Evolutionary conservation across 2,888 invertebrate species (phyloP).

Genomic region (Tetragonisca angustula): DNA sequence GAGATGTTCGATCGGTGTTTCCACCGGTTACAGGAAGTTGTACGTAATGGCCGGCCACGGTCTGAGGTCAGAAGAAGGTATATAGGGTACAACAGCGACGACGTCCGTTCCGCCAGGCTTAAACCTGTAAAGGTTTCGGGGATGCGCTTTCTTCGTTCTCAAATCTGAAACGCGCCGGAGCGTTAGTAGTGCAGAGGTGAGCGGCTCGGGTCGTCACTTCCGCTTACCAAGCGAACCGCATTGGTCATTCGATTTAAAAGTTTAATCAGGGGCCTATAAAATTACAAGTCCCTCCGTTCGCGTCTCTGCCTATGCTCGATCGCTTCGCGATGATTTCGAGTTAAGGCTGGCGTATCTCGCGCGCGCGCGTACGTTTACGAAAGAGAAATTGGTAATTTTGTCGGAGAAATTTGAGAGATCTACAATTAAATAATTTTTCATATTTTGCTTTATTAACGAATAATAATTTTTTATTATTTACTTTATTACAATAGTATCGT

Average conservation of each 20-base stretch:
- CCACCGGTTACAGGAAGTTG: conserved; percentile 71
- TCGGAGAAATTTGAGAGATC: too few relatives aligned
- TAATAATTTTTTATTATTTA: too few relatives aligned
- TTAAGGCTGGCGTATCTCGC: background rate
- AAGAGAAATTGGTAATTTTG: too few relatives aligned
- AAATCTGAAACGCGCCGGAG: conserved; percentile 77
- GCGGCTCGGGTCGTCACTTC: conserved; percentile 83
- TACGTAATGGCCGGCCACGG: conserved; percentile 71
- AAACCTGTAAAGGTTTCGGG: conserved; percentile 74
- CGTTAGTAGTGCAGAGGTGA: conserved; percentile 84
- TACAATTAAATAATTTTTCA: too few relatives aligned
- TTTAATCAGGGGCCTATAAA: conserved; percentile 83
- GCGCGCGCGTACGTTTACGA: background rate
- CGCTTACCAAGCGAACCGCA: conserved; percentile 82
- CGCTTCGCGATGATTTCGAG: background rate
- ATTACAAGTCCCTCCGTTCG: conserved; percentile 68
- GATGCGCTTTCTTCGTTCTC: conserved; percentile 79
- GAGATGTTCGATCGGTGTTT: conserved; percentile 66
- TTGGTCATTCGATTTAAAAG: conserved; percentile 83
- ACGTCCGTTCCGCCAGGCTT: conserved; percentile 71
- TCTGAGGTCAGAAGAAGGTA: conserved; percentile 67
- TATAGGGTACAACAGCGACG: conserved; percentile 55
- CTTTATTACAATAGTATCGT: too few relatives aligned
- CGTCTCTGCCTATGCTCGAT: conserved; percentile 38
- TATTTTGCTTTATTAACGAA: too few relatives aligned